These are phyloP conservation scores for Thecophora atra DNA, from an alignment of 2,888 invertebrate species.

Conservation along the genomic window DNA sequence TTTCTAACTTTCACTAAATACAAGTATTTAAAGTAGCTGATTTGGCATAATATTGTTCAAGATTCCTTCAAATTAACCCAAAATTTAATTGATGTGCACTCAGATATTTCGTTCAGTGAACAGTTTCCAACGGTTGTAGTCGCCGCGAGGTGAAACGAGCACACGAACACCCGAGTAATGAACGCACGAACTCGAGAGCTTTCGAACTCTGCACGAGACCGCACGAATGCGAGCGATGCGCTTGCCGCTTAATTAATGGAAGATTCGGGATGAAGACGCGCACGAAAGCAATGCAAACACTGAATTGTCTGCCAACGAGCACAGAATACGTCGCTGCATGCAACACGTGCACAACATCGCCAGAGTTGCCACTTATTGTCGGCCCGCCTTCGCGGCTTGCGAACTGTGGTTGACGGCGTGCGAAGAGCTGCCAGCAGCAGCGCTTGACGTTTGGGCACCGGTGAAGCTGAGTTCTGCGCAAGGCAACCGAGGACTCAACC, in stretches of 20 bases:
- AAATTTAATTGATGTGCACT: no score
- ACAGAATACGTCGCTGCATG: constrained; percentile 16
- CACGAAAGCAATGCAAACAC: background rate
- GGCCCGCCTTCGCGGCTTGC: background rate
- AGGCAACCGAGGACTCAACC: constrained; percentile 28
- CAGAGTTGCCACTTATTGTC: constrained; percentile 22
- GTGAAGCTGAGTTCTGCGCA: constrained; percentile 23
- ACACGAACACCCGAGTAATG: no score
- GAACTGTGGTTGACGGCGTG: background rate
- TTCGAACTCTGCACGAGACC: background rate
- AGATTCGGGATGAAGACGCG: constrained; percentile 7
- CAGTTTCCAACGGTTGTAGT: no score
- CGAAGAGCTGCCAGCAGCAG: background rate
- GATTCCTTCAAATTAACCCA: no score
- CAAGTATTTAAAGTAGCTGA: no score
- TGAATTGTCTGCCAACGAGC: background rate
- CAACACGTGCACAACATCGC: constrained; percentile 24
- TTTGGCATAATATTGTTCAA: no score
- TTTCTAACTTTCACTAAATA: no score
- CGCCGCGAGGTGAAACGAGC: no score
- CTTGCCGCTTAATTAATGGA: constrained; percentile 12
- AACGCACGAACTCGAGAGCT: background rate
- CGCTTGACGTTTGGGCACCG: background rate
- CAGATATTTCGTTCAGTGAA: no score
- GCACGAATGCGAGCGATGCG: background rate